Evolutionary conservation across 2,888 invertebrate species (phyloP).

Genomic region (Rhingia campestris): DNA sequence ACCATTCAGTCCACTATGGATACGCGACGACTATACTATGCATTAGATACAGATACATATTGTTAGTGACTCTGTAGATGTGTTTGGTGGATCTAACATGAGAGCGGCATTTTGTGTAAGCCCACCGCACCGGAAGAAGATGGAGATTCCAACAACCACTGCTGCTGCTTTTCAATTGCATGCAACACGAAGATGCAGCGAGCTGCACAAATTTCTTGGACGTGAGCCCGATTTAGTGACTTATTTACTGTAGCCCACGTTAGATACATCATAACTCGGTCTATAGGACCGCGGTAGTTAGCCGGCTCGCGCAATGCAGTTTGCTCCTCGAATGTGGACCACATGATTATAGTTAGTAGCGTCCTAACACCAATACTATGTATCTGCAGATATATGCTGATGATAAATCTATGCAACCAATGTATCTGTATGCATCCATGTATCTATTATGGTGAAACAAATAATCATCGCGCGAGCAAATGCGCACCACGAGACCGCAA

Average conservation of each 20-base stretch:
- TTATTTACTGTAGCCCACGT: slow-evolving; percentile 70
- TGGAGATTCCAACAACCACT: slow-evolving; percentile 51
- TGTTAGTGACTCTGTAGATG: slow-evolving; percentile 20
- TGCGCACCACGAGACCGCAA: slow-evolving; percentile 43
- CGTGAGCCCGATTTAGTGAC: slow-evolving; percentile 73
- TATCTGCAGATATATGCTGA: too few species aligned
- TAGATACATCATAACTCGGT: slow-evolving; percentile 64
- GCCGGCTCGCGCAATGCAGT: neutral
- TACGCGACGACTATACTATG: slow-evolving; percentile 18
- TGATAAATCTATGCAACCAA: neutral
- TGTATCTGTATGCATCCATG: slow-evolving; percentile 8
- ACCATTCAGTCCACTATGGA: slow-evolving; percentile 14
- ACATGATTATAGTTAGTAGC: slow-evolving; percentile 39
- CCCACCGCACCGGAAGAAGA: slow-evolving; percentile 65
- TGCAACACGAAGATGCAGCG: slow-evolving; percentile 64
- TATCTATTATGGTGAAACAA: slow-evolving; percentile 34
- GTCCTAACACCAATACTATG: slow-evolving; percentile 38
- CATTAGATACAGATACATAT: slow-evolving; percentile 59
- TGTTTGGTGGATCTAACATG: slow-evolving; percentile 15
- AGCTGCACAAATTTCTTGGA: slow-evolving; percentile 66
- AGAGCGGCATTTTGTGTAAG: slow-evolving; percentile 21
- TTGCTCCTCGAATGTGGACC: slow-evolving; percentile 49
- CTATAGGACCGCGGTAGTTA: neutral
- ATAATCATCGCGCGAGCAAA: slow-evolving; percentile 45
- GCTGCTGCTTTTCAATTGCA: slow-evolving; percentile 48